Base-by-base conservation (phyloP, 2,113 vertebrate genomes). In the Nycticryphes semicollaris region DNA sequence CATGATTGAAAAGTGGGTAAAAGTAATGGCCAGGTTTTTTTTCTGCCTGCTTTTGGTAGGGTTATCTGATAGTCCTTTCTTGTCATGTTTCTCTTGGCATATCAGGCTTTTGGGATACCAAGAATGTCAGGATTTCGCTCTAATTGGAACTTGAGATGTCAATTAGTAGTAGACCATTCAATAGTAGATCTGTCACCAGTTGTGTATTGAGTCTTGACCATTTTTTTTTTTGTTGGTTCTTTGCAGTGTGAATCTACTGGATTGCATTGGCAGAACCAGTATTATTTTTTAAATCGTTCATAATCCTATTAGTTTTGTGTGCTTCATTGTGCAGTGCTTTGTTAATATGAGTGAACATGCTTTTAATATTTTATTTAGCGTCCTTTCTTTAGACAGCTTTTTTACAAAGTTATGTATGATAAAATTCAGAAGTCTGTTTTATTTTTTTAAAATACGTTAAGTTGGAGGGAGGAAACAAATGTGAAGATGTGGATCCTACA, bases 401-500 rank as follows among this genome's bases (percentile, higher is more conserved):
- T 79, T 80, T 39, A 9, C 24, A 24, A 1, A 37, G n/a, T 43
- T 76, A 41, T 18, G 80, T 60, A 25, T n/a, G 10, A 24, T 50
- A 74, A 80, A 83, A 74, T 78, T 41, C 27, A 50, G 23, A 91
- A 35, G 8, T 60, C 45, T 8, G 2, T 16, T 21, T 57, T 53
- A 53, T 50, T 35, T 41, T 53, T 72, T 21, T 20, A 24, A 37
- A 53, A 8, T 75, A 19, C 8, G 10, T 10, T 66, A n/a, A 69
- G 19, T 67, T 11, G 31, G 45, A 91, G 76, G 41, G 24, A 77
- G 39, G 41, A 90, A 48, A 66, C 69, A 62, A 66, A 66, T 22
- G 9, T 27, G 25, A 56, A 87, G 43, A 35, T 5, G 5, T 67
- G 5, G 12, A 30, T 59, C 1, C 0, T n/a, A 6, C 0, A 62